phyloP scores from a whole-genome alignment of 2,888 invertebrate species.

The Scelioninae gen. 2 region DNA sequence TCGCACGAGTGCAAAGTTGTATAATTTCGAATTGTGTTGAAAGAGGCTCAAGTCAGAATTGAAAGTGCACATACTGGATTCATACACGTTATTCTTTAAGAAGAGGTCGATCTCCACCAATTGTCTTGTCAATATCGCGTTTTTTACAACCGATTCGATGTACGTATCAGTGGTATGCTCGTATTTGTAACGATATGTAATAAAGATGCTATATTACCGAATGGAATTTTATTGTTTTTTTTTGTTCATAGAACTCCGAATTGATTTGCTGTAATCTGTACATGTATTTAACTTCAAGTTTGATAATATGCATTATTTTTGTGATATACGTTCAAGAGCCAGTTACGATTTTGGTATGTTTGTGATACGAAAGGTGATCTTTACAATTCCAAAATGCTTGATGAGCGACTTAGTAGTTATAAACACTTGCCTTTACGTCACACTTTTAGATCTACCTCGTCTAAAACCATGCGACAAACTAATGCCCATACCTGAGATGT shows the following conservation, averaged over 20 bases:
- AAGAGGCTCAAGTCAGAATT: conserved; percentile 31
- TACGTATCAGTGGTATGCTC: conserved; percentile 54
- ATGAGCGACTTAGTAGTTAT: neutral
- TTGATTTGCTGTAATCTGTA: no score
- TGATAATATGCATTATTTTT: no score
- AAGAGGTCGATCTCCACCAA: conserved; percentile 56
- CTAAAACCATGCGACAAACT: conserved; percentile 31
- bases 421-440: neutral
- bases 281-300: no score
- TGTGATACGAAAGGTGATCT: neutral
- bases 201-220: conserved; percentile 53
- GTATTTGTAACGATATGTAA: conserved; percentile 53
- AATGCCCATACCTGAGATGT: conserved; percentile 2
- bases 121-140: conserved; percentile 58
- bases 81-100: conserved; percentile 48
- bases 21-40: conserved; percentile 32
- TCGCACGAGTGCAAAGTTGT: conserved; percentile 12
- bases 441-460: conserved; percentile 45
- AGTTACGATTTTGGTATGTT: neutral
- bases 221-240: conserved; percentile 26
- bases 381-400: no score
- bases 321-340: neutral
- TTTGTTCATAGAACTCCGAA: no score
- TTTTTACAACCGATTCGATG: conserved; percentile 56
- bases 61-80: conserved; percentile 52